A percentile compares a stretch with the other conserved stretches of the same genome.
phyloP scores from a whole-genome alignment of 2,113 vertebrate species.

The Clupea harengus region DNA sequence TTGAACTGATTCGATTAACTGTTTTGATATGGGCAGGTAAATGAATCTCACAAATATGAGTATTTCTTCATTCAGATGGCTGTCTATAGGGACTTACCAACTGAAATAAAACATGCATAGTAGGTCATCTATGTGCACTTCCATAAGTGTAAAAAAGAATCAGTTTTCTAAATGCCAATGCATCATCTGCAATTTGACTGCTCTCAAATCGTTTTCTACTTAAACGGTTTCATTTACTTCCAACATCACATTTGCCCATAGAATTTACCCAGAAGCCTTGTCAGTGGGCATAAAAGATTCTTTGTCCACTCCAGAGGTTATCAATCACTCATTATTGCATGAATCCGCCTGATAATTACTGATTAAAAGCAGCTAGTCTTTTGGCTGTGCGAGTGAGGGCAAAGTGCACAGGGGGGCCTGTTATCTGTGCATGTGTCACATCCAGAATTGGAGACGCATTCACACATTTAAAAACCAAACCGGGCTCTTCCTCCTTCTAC shows the following conservation, averaged over 20 bases:
- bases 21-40: not conserved
- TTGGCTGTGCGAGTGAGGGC: conserved; percentile 52
- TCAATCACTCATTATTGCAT: conserved; percentile 71
- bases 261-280: conserved; percentile 38
- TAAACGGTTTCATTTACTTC: conserved; percentile 72
- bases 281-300: conserved; percentile 56
- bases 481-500: conserved; percentile 35
- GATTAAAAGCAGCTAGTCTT: conserved; percentile 66
- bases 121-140: not conserved
- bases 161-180: conserved; percentile 52
- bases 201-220: conserved; percentile 66
- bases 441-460: conserved; percentile 66
- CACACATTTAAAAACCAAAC: conserved; percentile 65
- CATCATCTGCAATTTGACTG: conserved; percentile 53
- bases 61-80: not conserved
- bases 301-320: conserved; percentile 59
- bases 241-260: conserved; percentile 52
- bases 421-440: conserved; percentile 55
- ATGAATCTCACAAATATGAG: not conserved
- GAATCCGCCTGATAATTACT: conserved; percentile 75
- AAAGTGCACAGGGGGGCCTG: conserved; percentile 31
- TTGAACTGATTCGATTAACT: not conserved
- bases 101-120: not conserved
- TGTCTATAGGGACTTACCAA: not conserved
- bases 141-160: not conserved